Percentiles rank a stretch among this genome's conserved stretches.
These are phyloP conservation scores for Embiotoca jacksoni DNA, from an alignment of 2,113 vertebrate species.

Conservation along the genomic window DNA sequence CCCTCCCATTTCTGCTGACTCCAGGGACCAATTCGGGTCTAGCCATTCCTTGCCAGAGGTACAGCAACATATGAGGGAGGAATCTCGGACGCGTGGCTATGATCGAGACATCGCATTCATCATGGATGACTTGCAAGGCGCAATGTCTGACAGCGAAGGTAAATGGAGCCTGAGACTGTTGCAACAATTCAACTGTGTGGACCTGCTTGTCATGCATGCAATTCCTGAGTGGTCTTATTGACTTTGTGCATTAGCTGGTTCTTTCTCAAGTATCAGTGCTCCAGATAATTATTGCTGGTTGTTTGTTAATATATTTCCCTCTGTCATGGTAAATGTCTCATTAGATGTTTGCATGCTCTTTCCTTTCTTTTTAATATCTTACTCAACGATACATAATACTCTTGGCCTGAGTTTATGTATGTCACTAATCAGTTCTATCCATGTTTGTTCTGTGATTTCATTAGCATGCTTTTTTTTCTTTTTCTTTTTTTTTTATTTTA, in stretches of 20 bases:
- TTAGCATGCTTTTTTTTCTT: slow-evolving; percentile 63
- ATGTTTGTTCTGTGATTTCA: slow-evolving; percentile 58
- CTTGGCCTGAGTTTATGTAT: slow-evolving; percentile 73
- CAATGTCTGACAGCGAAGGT: slow-evolving; percentile 99
- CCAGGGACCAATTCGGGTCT: slow-evolving; percentile 98
- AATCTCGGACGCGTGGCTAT: slow-evolving; percentile 95
- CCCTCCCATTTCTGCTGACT: slow-evolving; percentile 98
- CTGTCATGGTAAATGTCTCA: slow-evolving; percentile 61
- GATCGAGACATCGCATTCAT: slow-evolving; percentile 98
- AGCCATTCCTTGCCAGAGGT: slow-evolving; percentile 99
- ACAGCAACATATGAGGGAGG: slow-evolving; percentile 99
- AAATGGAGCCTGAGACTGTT: slow-evolving; percentile 89
- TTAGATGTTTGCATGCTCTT: slow-evolving; percentile 82
- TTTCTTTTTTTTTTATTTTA: slow-evolving; percentile 38
- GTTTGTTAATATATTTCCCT: slow-evolving; percentile 60
- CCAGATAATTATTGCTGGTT: slow-evolving; percentile 76
- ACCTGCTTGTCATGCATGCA: slow-evolving; percentile 91
- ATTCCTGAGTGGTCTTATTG: slow-evolving; percentile 80
- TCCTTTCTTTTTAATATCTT: slow-evolving; percentile 63
- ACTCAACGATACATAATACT: slow-evolving; percentile 73
- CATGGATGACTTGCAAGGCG: slow-evolving; percentile 99
- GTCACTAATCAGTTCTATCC: slow-evolving; percentile 42
- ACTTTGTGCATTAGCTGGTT: slow-evolving; percentile 74
- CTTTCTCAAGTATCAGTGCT: slow-evolving; percentile 70
- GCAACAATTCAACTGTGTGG: slow-evolving; percentile 84